Conservation (phyloP, 2,888 invertebrate genomes). For the Acleris laterana region DNA sequence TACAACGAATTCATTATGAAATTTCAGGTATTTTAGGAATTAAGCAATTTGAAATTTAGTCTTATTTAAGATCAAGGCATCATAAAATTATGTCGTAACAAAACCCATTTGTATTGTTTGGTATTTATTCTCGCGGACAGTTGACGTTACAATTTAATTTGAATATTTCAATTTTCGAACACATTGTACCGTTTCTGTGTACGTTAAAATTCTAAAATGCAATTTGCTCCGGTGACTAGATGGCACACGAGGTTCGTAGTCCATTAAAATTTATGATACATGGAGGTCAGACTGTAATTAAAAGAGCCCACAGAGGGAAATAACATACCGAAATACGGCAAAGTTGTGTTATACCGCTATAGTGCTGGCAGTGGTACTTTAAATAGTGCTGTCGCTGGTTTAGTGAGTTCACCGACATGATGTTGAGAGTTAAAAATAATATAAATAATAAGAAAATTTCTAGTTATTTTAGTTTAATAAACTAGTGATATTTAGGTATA, state of each 20-base stretch:
- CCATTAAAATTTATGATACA: conserved; percentile 82
- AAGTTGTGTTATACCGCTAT: conserved; percentile 54
- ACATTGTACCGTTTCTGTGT: conserved; percentile 43
- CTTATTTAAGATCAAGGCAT: too few species aligned
- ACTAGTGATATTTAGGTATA: too few species aligned
- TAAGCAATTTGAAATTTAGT: too few species aligned
- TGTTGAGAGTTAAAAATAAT: neutral
- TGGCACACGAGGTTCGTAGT: conserved; percentile 54
- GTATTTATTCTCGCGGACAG: neutral
- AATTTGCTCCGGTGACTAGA: conserved; percentile 57
- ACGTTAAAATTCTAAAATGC: conserved; percentile 71
- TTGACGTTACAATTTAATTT: neutral
- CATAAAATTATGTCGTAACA: too few species aligned
- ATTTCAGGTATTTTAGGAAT: too few species aligned
- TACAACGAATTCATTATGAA: too few species aligned
- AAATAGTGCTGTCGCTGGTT: conserved; percentile 51
- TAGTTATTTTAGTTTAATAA: too few species aligned
- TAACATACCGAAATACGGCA: conserved; percentile 60
- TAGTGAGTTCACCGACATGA: conserved; percentile 25
- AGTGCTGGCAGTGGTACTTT: conserved; percentile 49
- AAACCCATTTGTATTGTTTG: neutral
- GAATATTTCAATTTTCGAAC: conserved; percentile 44
- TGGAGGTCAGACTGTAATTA: conserved; percentile 73
- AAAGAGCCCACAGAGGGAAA: conserved; percentile 74
- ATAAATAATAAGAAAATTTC: too few species aligned